Base-by-base conservation (phyloP, 2,888 invertebrate genomes). In the Scrobipalpa costella region DNA sequence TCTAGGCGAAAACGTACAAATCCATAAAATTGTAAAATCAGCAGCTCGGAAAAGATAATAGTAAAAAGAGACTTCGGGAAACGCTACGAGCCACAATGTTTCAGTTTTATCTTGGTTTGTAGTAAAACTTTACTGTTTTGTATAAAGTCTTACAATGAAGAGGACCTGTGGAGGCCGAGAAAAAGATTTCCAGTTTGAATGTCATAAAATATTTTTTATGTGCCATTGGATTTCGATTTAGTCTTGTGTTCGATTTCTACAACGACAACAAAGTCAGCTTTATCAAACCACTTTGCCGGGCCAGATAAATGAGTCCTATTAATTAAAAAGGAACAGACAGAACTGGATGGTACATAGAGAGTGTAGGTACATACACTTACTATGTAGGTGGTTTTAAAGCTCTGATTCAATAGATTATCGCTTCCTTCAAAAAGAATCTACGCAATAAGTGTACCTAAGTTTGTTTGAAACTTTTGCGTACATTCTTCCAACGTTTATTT, bases 111-210 rank as follows among this genome's bases (percentile, higher is more conserved):
- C 49, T 49, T 9, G 49, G 49, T 49, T 49, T 49, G 19, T 7
- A 49, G 49, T 49, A 49, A 49, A 49, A 49, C 17, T 19, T 49
- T 49, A 49, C 49, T 49, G 19, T 49, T 49, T 49, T 17, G 49
- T 21, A 49, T 49, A 49, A 49, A 49, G 19, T 21, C 19, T 49
- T 49, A 49, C 49, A 49, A 49, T 49, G 49, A 49, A 49, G 49
- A 21, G 49, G 44, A 44, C 44, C 40, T 40, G 44, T 44, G 44
- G n/a, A 44, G 44, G 44, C 44, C n/a, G 15, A 44, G 44, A 5
- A 15, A 44, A 44, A 44, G 6, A 15, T 44, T 44, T 44, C n/a
- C 15, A 44, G n/a, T n/a, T 44, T 6, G n/a, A 6, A 6, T 44
- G 44, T 6, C n/a, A 15, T 44, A 44, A 27, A 44, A 44, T 44